Conservation (phyloP, 2,113 vertebrate species). For the Albula goreensis region DNA sequence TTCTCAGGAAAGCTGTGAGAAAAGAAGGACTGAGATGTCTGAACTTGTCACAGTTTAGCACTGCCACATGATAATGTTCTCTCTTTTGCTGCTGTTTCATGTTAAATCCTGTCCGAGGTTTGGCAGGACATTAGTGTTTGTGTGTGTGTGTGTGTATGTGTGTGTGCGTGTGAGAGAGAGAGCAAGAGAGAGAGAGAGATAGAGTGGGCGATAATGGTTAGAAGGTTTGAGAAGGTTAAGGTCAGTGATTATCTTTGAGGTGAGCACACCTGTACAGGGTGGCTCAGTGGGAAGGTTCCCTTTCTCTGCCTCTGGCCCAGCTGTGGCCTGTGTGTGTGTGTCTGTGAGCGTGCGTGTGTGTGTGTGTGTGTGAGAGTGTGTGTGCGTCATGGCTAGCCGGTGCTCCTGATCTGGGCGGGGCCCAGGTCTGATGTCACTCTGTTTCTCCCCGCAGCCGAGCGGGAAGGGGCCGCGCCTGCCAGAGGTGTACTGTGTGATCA, state of each 20-base stretch:
- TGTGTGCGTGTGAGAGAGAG: too few species aligned
- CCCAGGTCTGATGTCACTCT: constrained; percentile 7
- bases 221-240: too few species aligned
- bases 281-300: too few species aligned
- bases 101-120: not conserved
- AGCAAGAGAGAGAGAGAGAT: too few species aligned
- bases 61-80: constrained; percentile 37
- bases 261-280: too few species aligned
- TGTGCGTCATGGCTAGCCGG: not conserved
- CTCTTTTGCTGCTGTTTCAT: constrained; percentile 26
- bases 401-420: not conserved
- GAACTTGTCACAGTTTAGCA: constrained; percentile 53
- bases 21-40: constrained; percentile 22
- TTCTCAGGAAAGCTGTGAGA: constrained; percentile 44
- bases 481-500: constrained; percentile 99
- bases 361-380: constrained; percentile 15
- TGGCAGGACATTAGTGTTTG: constrained; percentile 15
- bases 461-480: constrained; percentile 95
- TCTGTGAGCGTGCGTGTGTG: constrained; percentile 19
- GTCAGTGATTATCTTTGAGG: too few species aligned
- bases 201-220: too few species aligned
- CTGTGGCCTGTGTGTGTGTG: not conserved
- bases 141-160: constrained; percentile 33
- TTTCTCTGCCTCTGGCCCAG: too few species aligned
- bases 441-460: constrained; percentile 76